phyloP scores from a whole-genome alignment of 2,113 vertebrate genomes.

The Ranitomeya imitator region DNA sequence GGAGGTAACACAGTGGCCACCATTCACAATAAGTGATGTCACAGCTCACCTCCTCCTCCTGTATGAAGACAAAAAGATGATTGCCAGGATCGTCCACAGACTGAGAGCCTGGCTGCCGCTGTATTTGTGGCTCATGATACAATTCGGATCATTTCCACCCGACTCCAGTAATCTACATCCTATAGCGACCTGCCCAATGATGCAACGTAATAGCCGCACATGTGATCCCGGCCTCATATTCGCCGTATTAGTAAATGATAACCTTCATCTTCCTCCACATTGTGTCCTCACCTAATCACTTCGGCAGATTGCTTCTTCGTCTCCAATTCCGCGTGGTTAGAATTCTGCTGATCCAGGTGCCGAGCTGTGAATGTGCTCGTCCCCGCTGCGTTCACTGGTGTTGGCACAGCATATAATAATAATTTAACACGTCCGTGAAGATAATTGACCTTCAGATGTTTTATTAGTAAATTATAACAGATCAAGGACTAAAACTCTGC shows the following conservation, averaged over 20 bases:
- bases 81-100: too few relatives aligned
- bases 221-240: neutral
- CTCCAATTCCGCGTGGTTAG: neutral
- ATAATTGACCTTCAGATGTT: constrained; percentile 36
- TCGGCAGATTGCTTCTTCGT: neutral
- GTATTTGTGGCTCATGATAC: too few relatives aligned
- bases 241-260: neutral
- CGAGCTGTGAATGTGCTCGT: constrained; percentile 1
- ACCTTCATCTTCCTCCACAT: constrained; percentile 13
- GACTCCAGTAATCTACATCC: too few relatives aligned
- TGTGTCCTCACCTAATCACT: neutral
- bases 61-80: too few relatives aligned
- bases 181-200: neutral
- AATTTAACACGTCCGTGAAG: constrained; percentile 7
- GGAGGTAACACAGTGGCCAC: too few relatives aligned
- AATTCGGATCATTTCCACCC: too few relatives aligned
- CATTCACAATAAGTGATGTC: too few relatives aligned
- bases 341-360: constrained; percentile 42
- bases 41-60: too few relatives aligned
- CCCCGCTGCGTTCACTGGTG: constrained; percentile 24
- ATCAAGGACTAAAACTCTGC: neutral
- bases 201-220: neutral
- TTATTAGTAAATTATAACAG: constrained; percentile 4
- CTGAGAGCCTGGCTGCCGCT: too few relatives aligned
- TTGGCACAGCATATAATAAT: constrained; percentile 15